Percentiles rank a stretch among this genome's conserved stretches.
phyloP scores from a whole-genome alignment of 1,140 invertebrate species.

The Cylas formicarius region DNA sequence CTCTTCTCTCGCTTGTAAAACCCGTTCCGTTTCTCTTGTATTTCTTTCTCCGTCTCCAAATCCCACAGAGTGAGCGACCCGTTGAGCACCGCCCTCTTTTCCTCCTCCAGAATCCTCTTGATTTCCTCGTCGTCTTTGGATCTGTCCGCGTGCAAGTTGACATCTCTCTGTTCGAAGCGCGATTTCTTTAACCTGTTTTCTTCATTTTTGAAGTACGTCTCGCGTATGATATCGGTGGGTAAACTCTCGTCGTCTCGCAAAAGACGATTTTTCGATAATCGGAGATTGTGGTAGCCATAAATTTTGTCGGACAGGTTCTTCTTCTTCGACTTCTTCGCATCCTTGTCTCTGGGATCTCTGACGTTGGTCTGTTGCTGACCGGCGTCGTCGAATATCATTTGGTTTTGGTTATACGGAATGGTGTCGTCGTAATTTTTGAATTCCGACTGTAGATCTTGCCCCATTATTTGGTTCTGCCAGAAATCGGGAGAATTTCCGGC shows the following conservation, averaged over 20 bases:
- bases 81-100: conserved; percentile 29
- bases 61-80: conserved; percentile 39
- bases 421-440: conserved; percentile 22
- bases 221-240: conserved; percentile 38
- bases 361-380: conserved; percentile 13
- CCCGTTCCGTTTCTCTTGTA: conserved; percentile 33
- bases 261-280: conserved; percentile 31
- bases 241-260: conserved; percentile 34
- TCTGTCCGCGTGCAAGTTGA: conserved; percentile 34
- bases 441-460: conserved; percentile 9
- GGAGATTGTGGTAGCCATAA: conserved; percentile 36
- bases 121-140: conserved; percentile 34
- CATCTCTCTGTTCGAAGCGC: conserved; percentile 38
- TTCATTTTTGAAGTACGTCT: conserved; percentile 39
- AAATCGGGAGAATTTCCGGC: too few species aligned
- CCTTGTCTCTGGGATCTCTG: conserved; percentile 37
- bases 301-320: conserved; percentile 30
- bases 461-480: too few species aligned
- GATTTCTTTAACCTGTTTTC: conserved; percentile 34
- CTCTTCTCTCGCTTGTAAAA: conserved; percentile 33
- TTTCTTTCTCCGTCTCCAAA: conserved; percentile 39
- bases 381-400: conserved; percentile 19
- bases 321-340: conserved; percentile 17
- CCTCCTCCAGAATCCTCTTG: conserved; percentile 31
- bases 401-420: conserved; percentile 26